phyloP scores from a whole-genome alignment of 2,888 invertebrate species.

The Scrobipalpa atriplicella region DNA sequence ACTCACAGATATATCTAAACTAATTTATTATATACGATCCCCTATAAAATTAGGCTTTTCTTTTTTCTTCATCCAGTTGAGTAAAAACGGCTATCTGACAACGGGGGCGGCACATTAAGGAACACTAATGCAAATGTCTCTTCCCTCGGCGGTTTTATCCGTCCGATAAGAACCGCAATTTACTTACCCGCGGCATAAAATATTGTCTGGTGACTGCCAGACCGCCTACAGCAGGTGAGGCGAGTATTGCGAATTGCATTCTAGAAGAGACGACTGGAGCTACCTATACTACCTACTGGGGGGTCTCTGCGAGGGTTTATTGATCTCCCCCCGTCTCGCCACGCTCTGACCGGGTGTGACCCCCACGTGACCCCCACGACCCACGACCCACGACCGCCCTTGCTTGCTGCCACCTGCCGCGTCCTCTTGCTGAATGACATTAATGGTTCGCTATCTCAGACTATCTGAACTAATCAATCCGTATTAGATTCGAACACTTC shows the following conservation, averaged over 20 bases:
- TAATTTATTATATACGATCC: no score
- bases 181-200: not conserved
- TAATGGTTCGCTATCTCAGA: not conserved
- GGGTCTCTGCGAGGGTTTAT: slow-evolving; percentile 58
- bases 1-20: no score
- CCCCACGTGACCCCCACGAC: slow-evolving; percentile 47
- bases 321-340: slow-evolving; percentile 75
- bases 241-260: slow-evolving; percentile 60
- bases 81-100: not conserved
- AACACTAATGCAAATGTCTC: not conserved
- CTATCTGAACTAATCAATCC: not conserved
- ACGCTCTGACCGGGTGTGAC: slow-evolving; percentile 76
- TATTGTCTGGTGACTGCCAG: slow-evolving; percentile 34
- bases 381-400: slow-evolving; percentile 60
- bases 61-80: no score
- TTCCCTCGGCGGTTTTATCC: not conserved
- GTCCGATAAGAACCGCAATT: not conserved
- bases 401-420: slow-evolving; percentile 54
- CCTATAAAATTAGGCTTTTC: no score
- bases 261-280: slow-evolving; percentile 37
- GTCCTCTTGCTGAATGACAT: slow-evolving; percentile 12
- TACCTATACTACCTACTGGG: slow-evolving; percentile 37
- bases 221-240: slow-evolving; percentile 33
- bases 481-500: not conserved
- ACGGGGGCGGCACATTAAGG: not conserved